phyloP scores from a whole-genome alignment of 2,113 vertebrate genomes.

The Ochotona princeps region DNA sequence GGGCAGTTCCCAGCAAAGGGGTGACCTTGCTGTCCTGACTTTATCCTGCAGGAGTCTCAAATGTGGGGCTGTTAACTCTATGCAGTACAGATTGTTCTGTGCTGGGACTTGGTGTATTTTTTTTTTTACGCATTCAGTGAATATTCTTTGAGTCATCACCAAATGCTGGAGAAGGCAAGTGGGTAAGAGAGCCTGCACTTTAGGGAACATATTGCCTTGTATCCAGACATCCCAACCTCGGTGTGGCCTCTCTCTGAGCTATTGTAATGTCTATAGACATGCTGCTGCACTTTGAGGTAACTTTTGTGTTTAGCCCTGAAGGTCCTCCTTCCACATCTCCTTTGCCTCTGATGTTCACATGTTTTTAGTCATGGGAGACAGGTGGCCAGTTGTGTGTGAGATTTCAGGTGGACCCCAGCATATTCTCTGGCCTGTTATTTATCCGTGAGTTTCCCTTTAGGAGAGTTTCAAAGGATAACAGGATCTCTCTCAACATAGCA shows the following conservation, averaged over 20 bases:
- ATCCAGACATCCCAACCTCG: too few relatives aligned
- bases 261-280: neutral
- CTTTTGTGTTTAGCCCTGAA: fast-evolving
- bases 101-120: neutral
- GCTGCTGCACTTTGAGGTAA: neutral
- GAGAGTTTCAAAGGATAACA: neutral
- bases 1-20: neutral
- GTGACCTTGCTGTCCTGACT: fast-evolving
- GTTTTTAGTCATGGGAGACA: neutral
- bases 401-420: neutral
- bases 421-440: neutral
- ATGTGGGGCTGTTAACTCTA: neutral
- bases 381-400: neutral
- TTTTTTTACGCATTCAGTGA: neutral
- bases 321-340: neutral
- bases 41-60: neutral
- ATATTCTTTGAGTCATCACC: neutral
- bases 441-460: neutral
- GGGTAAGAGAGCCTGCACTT: fast-evolving
- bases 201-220: neutral
- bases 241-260: neutral
- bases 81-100: neutral
- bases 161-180: neutral
- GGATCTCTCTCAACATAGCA: neutral
- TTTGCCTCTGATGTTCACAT: neutral